Conservation (phyloP, 2,888 invertebrate species). For the Rhamphomyia laevipes region DNA sequence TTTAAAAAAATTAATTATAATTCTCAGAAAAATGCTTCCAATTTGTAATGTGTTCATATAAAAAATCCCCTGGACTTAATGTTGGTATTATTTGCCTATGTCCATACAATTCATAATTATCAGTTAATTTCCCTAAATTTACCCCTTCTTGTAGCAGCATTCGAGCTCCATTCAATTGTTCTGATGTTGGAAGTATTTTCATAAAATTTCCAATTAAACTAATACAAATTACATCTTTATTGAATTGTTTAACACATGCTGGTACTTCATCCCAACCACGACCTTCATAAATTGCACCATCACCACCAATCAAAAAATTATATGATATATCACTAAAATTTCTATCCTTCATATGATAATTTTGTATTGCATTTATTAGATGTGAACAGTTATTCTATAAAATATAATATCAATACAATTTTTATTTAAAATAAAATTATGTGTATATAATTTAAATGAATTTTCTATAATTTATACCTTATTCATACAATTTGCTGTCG, state of each 20-base stretch:
- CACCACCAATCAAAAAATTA: slow-evolving; percentile 68
- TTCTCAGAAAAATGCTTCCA: slow-evolving; percentile 45
- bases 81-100: slow-evolving; percentile 52
- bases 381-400: neutral
- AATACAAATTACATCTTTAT: slow-evolving; percentile 50
- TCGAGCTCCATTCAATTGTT: slow-evolving; percentile 43
- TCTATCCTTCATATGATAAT: slow-evolving; percentile 44
- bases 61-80: slow-evolving; percentile 49
- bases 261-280: slow-evolving; percentile 61
- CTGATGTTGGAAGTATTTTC: slow-evolving; percentile 37
- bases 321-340: slow-evolving; percentile 55
- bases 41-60: slow-evolving; percentile 46
- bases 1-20: no score
- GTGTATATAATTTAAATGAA: no score
- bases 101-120: slow-evolving; percentile 50
- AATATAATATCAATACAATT: neutral
- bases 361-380: neutral
- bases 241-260: slow-evolving; percentile 52
- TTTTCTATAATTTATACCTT: neutral
- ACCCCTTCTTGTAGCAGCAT: slow-evolving; percentile 48
- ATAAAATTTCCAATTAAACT: slow-evolving; percentile 57
- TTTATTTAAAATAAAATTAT: neutral
- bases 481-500: neutral
- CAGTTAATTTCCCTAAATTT: slow-evolving; percentile 41
- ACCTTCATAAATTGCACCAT: slow-evolving; percentile 59